Evolutionary conservation across 35 echinoderm and acorn worm species (phyloP).

Genomic region (Heliocidaris tuberculata): DNA sequence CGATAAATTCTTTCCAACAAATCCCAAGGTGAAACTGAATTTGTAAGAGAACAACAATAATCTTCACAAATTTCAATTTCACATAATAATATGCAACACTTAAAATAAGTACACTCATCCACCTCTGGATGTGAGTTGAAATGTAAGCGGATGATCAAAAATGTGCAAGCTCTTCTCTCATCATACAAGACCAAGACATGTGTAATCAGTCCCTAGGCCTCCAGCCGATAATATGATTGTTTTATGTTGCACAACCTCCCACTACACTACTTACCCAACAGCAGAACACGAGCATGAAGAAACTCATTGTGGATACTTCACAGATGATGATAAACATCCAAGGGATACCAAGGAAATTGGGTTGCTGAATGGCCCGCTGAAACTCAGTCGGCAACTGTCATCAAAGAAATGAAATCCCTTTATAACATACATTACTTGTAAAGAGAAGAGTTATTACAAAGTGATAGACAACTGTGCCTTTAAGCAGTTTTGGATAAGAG

Average conservation of each 20-base stretch:
- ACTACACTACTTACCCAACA: conserved; percentile 20
- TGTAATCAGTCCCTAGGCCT: neutral
- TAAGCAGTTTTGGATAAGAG: no score
- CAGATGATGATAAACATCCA: conserved; percentile 43
- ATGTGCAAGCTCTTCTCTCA: neutral
- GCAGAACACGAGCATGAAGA: conserved; percentile 44
- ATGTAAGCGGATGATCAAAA: no score
- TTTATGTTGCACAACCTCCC: neutral
- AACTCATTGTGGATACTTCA: conserved; percentile 10
- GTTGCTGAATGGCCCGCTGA: conserved; percentile 42
- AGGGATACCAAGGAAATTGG: conserved; percentile 55
- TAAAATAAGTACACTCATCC: neutral
- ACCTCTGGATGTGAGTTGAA: neutral
- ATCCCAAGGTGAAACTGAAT: no score
- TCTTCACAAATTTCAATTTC: no score
- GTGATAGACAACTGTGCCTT: no score
- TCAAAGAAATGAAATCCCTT: neutral
- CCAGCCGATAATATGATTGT: neutral
- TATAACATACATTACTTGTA: neutral
- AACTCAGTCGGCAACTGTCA: conserved; percentile 46
- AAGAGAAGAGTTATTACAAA: neutral
- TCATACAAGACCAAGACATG: neutral
- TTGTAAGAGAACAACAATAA: no score
- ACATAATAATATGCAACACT: no score
- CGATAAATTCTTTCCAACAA: no score